Percentiles rank a stretch among this genome's conserved stretches.
Conservation (phyloP, 2,113 vertebrate genomes). For the Malurus cyaneus region DNA sequence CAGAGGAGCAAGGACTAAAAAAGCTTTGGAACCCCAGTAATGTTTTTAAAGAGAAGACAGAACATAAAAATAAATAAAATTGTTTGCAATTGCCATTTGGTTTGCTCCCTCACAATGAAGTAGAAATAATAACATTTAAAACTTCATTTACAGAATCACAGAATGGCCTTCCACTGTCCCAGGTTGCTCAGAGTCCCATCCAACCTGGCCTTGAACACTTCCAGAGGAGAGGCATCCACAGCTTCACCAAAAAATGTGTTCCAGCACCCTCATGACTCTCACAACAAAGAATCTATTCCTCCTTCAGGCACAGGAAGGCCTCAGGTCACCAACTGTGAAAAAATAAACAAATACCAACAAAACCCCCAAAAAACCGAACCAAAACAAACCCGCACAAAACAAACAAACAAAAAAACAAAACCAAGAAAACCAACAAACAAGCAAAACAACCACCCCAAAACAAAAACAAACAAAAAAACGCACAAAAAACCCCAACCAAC, state of each 20-base stretch:
- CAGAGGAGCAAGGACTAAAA: fast-evolving
- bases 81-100: background rate
- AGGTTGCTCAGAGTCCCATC: background rate
- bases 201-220: fast-evolving
- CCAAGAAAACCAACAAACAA: background rate
- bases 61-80: background rate
- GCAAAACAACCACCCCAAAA: background rate
- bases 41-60: background rate
- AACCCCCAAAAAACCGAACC: too few species aligned
- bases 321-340: background rate
- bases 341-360: too few species aligned
- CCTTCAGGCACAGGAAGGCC: background rate
- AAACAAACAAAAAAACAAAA: background rate
- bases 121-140: background rate
- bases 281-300: background rate
- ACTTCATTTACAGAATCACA: background rate
- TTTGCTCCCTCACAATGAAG: background rate
- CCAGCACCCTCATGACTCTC: background rate
- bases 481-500: background rate
- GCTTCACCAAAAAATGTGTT: too few species aligned
- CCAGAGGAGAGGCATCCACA: background rate
- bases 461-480: background rate
- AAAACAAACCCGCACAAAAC: background rate
- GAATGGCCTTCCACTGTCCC: background rate
- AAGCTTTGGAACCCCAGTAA: background rate